Evolutionary conservation across 2,113 vertebrate genomes (phyloP), one percentile per base, ranked within the genome.

Genomic region (Myotis brandtii): DNA sequence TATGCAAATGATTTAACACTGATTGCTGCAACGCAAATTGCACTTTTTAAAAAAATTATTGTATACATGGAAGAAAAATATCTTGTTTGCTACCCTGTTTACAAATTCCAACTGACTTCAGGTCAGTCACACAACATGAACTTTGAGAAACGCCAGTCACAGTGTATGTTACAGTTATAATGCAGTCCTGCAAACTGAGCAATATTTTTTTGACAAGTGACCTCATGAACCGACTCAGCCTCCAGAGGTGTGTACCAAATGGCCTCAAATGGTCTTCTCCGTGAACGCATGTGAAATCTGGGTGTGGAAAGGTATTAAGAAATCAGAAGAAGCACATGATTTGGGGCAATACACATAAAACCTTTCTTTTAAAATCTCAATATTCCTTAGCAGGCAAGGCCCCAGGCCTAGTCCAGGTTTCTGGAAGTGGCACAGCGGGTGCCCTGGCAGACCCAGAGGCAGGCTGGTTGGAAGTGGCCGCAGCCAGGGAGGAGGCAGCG

Each of bases 71-170:
- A 98, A 99, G 99, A 98, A 98, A 98, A 98, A 98, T 98, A 98
- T 98, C 96, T 98, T 82, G 98, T 98, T 99, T 98, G 98, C 99
- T 99, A 99, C 99, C 99, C 99, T 99, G 99, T 99, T 99, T 99
- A 98, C 97, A 98, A 98, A 98, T 98, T 97, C 96, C 0, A 46
- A 98, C 98, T 93, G 97, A 97, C 95, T 96, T 91, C 86, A 96
- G 97, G 96, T 96, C 98, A 98, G 98, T 91, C 98, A 83, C 90
- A 98, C 97, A 98, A 98, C 95, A 98, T 72, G 95, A 99, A 98
- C 98, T 99, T 98, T 98, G 97, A 98, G 96, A 96, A 98, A 98
- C 88, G 13, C 98, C 98, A 98, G 98, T 98, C 98, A 98, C 98
- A 98, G 98, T 98, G 97, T 98, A 97, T 77, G 89, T 97, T 94